Evolutionary conservation across 2,113 vertebrate genomes (phyloP), one percentile per base, ranked within the genome.

Genomic region (Chaetops frenatus): DNA sequence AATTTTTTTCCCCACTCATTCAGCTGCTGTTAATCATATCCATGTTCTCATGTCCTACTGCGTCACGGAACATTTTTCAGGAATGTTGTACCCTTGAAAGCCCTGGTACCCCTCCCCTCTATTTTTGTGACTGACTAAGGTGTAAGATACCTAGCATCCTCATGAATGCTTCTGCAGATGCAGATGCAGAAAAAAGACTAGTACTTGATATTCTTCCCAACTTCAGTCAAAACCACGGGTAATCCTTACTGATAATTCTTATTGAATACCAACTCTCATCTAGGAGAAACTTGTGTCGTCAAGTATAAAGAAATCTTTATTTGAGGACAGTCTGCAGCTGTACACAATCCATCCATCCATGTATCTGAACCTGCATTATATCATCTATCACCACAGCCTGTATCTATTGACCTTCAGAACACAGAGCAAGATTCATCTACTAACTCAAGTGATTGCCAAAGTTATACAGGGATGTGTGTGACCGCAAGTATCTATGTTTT

Each of bases 61-160:
- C 7, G 27, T 23, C 35, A n/a, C 5, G 7, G 38, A 84, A 35
- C 11, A 50, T n/a, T n/a, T 47, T 81, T 35, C 44, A 62, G 36
- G 27, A 42, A 60, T 14, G 1, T 6, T 44, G 15, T 44, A 9
- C 3, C 15, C 10, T 20, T 57, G 36, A n/a, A 72, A 60, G 6
- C 10, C 10, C 6, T 61, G 10, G 6, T 57, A 83, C 21, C 2
- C 1, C 7, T 58, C 29, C 12, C 3, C 4, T 53, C 8, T n/a
- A 16, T 80, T 85, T 45, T 10, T 25, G 25, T n/a, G 22, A 48
- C 21, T 51, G 38, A 51, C 19, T 62, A 51, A 87, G 15, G 10
- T 16, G 24, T 56, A 61, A 45, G 20, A 70, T 14, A 61, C 4
- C 10, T 24, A 53, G 4, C 6, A 48, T 23, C 16, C 2, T 78